Base-by-base conservation (phyloP, 2,113 vertebrate species). In the Silurus asotus region DNA sequence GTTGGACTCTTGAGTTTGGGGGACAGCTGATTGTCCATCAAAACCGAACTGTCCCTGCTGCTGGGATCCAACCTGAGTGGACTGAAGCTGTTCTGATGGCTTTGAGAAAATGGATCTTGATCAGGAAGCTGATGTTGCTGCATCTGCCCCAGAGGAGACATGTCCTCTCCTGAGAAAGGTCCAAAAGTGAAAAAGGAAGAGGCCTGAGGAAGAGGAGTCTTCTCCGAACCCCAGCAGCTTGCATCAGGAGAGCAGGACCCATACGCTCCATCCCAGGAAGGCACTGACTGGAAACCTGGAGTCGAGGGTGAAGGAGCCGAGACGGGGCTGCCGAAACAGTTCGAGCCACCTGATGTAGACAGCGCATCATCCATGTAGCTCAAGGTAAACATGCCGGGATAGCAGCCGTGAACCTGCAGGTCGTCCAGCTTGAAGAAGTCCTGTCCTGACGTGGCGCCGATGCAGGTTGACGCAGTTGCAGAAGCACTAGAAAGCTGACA, bases 361-460 rank as follows among this genome's bases (percentile, higher is more conserved):
- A 95, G 87, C 2, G 95, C 95, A 92, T 97, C 97, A 0, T 98
- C 97, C 0, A 94, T 92, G 81, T 92, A 94, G 61, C 88, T 93
- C 70, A 94, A 84, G 1, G 96, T 94, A 75, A 98, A 95, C 0
- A 96, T 17, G 10, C 97, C 97, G 0, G 98, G 96, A 53, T 97
- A 99, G 92, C 97, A 99, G 86, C 97, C 95, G 0, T 96, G 99
- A 67, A 98, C 96, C 92, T 98, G 97, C 86, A 97, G 95, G 88
- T 99, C 97, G 37, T 99, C 97, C 49, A 97, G 91, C 85, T 96
- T 97, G 92, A 97, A 96, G 64, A 89, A 72, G 90, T 84, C 13
- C 87, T 96, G 92, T 90, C 91, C 87, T 0, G 90, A 0, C 14
- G 93, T 53, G 23, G 93, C 51, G 48, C 93, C n/a, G 64, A 92